Percentiles rank a stretch among this genome's conserved stretches.
phyloP scores from a whole-genome alignment of 1,140 invertebrate genomes.

The Papilio xuthus region DNA sequence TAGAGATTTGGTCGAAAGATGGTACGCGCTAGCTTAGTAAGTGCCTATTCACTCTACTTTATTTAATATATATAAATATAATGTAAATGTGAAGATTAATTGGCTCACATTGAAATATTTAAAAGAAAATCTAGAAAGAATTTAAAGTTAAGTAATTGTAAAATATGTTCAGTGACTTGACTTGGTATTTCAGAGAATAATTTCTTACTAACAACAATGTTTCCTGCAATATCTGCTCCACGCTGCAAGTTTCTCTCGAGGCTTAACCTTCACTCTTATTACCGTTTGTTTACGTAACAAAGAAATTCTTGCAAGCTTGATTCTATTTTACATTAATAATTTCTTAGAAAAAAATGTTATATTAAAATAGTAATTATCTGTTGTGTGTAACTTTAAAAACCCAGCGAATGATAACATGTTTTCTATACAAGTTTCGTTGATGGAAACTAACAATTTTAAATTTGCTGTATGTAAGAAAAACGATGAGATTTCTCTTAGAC shows the following conservation, averaged over 20 bases:
- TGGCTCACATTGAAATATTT: no score
- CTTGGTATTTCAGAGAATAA: conserved; percentile 6
- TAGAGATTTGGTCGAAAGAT: no score
- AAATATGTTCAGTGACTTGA: neutral
- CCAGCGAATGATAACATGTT: neutral
- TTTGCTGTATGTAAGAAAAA: neutral
- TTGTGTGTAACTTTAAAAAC: neutral
- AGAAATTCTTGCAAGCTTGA: neutral
- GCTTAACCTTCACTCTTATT: neutral
- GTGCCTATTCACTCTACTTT: no score
- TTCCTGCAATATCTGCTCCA: neutral
- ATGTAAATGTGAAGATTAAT: no score
- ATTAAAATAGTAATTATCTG: neutral
- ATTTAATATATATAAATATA: no score
- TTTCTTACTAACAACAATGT: neutral
- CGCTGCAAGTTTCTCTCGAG: neutral
- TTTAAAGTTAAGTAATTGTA: neutral
- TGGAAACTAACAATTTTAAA: neutral
- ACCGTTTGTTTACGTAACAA: neutral
- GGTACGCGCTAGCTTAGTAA: no score
- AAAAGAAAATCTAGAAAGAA: neutral
- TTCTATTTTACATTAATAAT: neutral
- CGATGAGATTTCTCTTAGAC: neutral
- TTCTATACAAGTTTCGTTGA: neutral
- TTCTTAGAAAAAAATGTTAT: neutral